Percentiles rank a stretch among this genome's conserved stretches.
phyloP scores from a whole-genome alignment of 2,888 invertebrate species.

The Drosophila paranaensis region DNA sequence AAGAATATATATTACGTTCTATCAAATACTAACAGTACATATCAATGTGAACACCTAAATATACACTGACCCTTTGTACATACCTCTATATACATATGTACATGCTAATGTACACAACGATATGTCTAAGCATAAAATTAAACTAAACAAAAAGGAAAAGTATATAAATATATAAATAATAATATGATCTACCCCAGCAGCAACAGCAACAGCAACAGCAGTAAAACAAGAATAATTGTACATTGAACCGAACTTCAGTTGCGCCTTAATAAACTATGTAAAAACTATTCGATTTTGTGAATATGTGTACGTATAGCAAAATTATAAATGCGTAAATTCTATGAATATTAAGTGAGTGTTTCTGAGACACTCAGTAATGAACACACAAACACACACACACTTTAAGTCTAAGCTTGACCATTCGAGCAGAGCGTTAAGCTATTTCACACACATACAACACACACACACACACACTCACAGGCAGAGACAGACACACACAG shows the following conservation, averaged over 20 bases:
- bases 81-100: conserved; percentile 70
- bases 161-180: conserved; percentile 3
- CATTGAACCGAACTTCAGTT: conserved; percentile 69
- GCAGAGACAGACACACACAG: conserved; percentile 8
- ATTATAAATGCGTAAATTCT: conserved; percentile 29
- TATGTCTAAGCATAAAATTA: conserved; percentile 28
- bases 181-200: conserved; percentile 20
- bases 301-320: conserved; percentile 37
- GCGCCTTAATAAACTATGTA: conserved; percentile 64
- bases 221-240: conserved; percentile 49
- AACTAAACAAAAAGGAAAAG: conserved; percentile 9
- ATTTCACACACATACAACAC: conserved; percentile 16
- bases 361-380: conserved; percentile 24
- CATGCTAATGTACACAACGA: conserved; percentile 52
- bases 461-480: conserved; percentile 27
- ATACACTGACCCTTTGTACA: conserved; percentile 75
- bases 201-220: conserved; percentile 21
- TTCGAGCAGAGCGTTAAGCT: conserved; percentile 34
- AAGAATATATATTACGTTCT: conserved; percentile 47
- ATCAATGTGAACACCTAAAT: conserved; percentile 83
- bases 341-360: conserved; percentile 57
- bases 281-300: conserved; percentile 55
- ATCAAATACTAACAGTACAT: conserved; percentile 81
- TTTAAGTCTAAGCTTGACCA: conserved; percentile 72
- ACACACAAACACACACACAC: conserved; percentile 56